phyloP scores from a whole-genome alignment of 2,797 vertebrate genomes.

The Pangasius macronema region DNA sequence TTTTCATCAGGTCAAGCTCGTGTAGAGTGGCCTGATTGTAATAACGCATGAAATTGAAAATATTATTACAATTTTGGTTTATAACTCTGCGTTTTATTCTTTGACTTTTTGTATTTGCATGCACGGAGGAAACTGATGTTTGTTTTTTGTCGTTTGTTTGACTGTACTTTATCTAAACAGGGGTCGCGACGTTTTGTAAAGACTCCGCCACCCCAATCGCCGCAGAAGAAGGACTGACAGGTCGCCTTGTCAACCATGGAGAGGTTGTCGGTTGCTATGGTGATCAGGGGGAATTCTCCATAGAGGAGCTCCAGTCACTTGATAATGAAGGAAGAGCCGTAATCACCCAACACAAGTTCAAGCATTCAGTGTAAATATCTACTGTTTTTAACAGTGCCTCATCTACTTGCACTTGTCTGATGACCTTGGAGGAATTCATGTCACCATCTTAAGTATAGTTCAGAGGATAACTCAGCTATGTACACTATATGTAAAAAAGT shows the following conservation, averaged over 20 bases:
- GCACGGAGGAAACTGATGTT: too few species aligned
- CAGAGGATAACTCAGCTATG: neutral
- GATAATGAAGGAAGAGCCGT: slow-evolving; percentile 87
- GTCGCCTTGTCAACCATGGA: slow-evolving; percentile 76
- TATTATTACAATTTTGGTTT: neutral
- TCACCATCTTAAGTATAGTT: neutral
- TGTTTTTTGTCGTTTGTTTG: neutral
- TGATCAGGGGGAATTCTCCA: slow-evolving; percentile 75
- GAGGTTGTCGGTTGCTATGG: slow-evolving; percentile 79
- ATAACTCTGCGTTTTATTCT: neutral
- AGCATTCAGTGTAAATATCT: slow-evolving; percentile 38
- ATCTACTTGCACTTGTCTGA: neutral
- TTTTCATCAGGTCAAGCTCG: too few species aligned
- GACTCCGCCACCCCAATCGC: slow-evolving; percentile 76
- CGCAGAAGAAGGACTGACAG: slow-evolving; percentile 88
- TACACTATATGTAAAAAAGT: neutral
- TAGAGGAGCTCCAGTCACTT: slow-evolving; percentile 81
- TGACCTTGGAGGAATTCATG: neutral
- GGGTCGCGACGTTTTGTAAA: slow-evolving; percentile 89
- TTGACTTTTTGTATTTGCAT: neutral
- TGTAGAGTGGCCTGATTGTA: neutral
- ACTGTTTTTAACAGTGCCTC: neutral
- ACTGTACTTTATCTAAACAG: slow-evolving; percentile 60
- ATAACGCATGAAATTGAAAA: neutral
- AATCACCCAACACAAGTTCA: slow-evolving; percentile 83